Conservation (phyloP, 2,888 invertebrate genomes). For the Yponomeuta cagnagella region DNA sequence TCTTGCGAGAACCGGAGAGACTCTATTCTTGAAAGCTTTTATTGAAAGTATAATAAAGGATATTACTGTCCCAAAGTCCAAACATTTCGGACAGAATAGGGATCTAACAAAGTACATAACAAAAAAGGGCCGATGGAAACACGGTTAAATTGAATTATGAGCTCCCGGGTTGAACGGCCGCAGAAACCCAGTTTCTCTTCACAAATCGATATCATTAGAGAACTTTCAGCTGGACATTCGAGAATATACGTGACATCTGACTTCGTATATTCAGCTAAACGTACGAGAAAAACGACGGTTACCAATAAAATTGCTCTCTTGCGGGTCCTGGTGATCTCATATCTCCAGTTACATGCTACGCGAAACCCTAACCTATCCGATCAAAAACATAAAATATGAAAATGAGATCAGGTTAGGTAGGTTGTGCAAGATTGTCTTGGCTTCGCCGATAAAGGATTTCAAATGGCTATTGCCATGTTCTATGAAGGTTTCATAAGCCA, state of each 20-base stretch:
- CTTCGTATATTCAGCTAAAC: not conserved
- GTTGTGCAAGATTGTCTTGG: no score
- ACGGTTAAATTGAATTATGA: slow-evolving; percentile 10
- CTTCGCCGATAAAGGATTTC: no score
- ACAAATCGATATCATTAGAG: not conserved
- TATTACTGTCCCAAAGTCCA: not conserved
- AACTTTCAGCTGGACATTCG: not conserved
- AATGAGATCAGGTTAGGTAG: no score
- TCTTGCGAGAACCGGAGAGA: not conserved
- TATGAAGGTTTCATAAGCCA: no score
- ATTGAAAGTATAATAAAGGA: not conserved
- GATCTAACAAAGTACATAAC: not conserved
- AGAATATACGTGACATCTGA: not conserved
- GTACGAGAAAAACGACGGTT: no score
- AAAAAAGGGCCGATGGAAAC: slow-evolving; percentile 1
- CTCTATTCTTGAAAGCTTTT: not conserved
- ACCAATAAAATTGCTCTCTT: no score
- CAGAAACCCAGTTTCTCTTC: slow-evolving; percentile 8
- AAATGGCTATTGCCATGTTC: no score
- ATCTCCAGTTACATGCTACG: no score
- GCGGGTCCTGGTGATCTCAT: no score
- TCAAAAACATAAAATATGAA: no score
- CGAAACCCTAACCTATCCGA: no score
- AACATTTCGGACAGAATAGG: not conserved
- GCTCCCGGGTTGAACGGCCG: slow-evolving; percentile 6